phyloP scores from a whole-genome alignment of 2,797 vertebrate species.

The Astyanax mexicanus region DNA sequence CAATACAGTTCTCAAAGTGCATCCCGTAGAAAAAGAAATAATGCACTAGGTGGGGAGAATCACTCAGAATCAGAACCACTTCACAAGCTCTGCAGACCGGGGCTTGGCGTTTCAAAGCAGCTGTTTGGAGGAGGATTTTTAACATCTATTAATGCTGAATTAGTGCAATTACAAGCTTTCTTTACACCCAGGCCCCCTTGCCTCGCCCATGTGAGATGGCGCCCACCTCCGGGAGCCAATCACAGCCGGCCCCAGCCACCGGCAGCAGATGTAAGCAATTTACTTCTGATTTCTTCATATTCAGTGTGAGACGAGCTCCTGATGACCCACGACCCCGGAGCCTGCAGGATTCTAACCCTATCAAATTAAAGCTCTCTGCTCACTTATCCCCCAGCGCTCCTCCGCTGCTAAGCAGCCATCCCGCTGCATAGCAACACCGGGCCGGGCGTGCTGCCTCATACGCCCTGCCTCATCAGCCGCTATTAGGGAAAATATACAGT shows the following conservation, averaged over 20 bases:
- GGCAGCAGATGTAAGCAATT: conserved; percentile 99
- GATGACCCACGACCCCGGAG: conserved; percentile 93
- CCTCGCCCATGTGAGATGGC: conserved; percentile 91
- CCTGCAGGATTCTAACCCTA: conserved; percentile 99
- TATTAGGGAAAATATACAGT: conserved; percentile 99
- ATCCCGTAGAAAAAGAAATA: background rate
- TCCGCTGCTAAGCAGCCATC: conserved; percentile 95
- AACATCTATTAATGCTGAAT: conserved; percentile 98
- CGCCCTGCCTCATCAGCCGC: conserved; percentile 96
- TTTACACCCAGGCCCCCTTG: conserved; percentile 87
- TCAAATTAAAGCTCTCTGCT: conserved; percentile 99
- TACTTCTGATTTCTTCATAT: conserved; percentile 99
- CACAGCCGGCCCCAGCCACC: conserved; percentile 88
- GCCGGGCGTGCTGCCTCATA: conserved; percentile 96
- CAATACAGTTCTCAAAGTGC: background rate
- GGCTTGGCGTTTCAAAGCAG: conserved; percentile 81
- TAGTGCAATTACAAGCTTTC: conserved; percentile 99
- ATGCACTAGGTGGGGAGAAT: background rate
- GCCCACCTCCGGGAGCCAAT: conserved; percentile 94
- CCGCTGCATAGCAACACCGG: conserved; percentile 97
- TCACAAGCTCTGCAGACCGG: conserved; percentile 82
- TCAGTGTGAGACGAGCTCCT: conserved; percentile 96
- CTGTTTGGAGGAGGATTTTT: conserved; percentile 84
- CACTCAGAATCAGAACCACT: conserved; percentile 65
- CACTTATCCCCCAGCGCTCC: conserved; percentile 99